Base-by-base conservation (phyloP, 2,888 invertebrate species). In the Orthosia cruda region DNA sequence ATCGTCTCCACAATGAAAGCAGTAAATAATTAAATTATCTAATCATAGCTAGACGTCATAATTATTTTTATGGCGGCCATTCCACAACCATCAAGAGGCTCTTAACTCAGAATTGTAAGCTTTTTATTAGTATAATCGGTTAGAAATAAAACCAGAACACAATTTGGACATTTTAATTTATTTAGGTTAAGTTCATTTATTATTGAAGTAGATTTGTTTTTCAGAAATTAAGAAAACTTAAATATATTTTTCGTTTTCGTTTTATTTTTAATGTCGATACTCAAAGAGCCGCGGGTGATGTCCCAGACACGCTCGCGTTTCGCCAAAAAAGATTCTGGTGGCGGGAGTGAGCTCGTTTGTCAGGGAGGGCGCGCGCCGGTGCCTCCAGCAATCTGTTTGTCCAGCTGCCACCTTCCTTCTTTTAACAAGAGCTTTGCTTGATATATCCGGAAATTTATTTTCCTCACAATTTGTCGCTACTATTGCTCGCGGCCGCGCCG, bases 371-470 rank as follows among this genome's bases (percentile, higher is more conserved):
- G 75, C 79, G 81, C 86, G 88, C n/a, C 88, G 86, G 89, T 89
- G 91, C 91, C 91, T 90, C 88, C 85, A 89, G 91, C 94, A 92
- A 94, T 94, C 94, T 95, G 94, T 95, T 95, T 95, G 94, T 93
- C 93, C 95, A 95, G 95, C 95, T 95, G 95, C 93, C 93, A 93
- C 93, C 93, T 92, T 92, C 89, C 92, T 94, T 93, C 93, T 94
- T 94, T 95, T 93, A 94, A 95, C 94, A 93, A 93, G 92, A 94
- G 94, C 94, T 95, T 94, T 93, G 91, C 93, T 93, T 93, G 92
- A 91, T 92, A 94, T 92, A 94, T 92, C 92, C 90, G 89, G 90
- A 91, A 92, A 95, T 94, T 93, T 94, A 94, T 94, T 92, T 92
- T 91, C 89, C 89, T 89, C 85, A 89, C 91, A 92, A 93, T 92